Evolutionary conservation across 2,797 vertebrate species (phyloP).

Genomic region (Astyanax mexicanus): DNA sequence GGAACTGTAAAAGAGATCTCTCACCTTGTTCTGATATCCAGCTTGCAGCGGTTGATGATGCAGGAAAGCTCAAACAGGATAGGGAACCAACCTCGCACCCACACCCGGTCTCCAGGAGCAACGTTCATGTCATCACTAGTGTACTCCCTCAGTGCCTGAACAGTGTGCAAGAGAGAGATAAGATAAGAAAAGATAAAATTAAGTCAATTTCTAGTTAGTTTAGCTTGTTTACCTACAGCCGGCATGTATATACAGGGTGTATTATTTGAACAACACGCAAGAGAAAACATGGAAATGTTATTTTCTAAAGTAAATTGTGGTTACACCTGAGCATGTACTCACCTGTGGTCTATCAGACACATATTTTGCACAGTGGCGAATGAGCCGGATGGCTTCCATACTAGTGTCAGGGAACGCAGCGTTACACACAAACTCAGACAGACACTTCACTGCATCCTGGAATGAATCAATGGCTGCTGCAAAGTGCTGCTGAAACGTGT

Average conservation of each 20-base stretch:
- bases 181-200: no score
- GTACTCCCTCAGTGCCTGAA: slow-evolving; percentile 91
- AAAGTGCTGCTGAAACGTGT: slow-evolving; percentile 92
- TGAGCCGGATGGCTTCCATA: slow-evolving; percentile 95
- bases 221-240: no score
- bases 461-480: slow-evolving; percentile 95
- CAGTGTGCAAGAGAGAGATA: background rate
- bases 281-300: no score
- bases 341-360: slow-evolving; percentile 94
- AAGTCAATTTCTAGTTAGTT: background rate
- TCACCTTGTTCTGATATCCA: slow-evolving; percentile 94
- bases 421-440: slow-evolving; percentile 96
- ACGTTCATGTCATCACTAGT: slow-evolving; percentile 98
- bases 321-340: slow-evolving; percentile 2
- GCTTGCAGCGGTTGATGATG: slow-evolving; percentile 95
- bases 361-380: slow-evolving; percentile 93
- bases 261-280: no score
- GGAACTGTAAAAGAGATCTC: background rate
- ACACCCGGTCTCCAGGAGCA: slow-evolving; percentile 92
- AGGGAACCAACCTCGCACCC: slow-evolving; percentile 98
- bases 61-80: slow-evolving; percentile 96
- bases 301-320: background rate
- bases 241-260: no score
- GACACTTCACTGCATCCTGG: slow-evolving; percentile 95
- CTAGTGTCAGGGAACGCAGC: slow-evolving; percentile 94